A percentile compares a stretch with the other conserved stretches of the same genome.
phyloP scores from a whole-genome alignment of 1,140 invertebrate species.

The Luehdorfia chinensis region DNA sequence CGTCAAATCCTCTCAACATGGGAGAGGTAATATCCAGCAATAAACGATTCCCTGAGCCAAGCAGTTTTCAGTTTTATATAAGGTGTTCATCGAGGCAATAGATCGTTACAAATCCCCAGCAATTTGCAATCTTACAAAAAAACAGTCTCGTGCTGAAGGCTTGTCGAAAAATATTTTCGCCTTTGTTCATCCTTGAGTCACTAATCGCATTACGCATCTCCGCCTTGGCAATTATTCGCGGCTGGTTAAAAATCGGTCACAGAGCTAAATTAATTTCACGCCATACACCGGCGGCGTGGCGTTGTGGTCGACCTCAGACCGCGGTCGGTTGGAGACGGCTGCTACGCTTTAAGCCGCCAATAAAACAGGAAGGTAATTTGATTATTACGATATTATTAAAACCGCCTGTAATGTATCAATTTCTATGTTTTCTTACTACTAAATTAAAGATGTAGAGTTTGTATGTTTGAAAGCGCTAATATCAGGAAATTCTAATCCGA shows the following conservation, averaged over 20 bases:
- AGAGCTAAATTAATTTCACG: conserved; percentile 12
- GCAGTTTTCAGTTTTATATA: no score
- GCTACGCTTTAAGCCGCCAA: neutral
- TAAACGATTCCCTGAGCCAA: no score
- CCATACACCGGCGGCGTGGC: neutral
- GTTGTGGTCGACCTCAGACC: conserved; percentile 3
- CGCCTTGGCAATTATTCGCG: conserved; percentile 15
- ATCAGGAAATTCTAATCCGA: no score
- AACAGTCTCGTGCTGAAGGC: conserved; percentile 1
- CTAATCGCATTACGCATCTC: conserved; percentile 15
- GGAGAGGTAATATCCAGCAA: no score
- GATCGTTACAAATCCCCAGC: no score
- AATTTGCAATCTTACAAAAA: no score
- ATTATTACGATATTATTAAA: neutral
- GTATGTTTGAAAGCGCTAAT: no score
- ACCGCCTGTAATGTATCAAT: no score
- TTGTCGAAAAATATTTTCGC: conserved; percentile 7
- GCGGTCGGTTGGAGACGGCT: neutral
- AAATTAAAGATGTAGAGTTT: no score
- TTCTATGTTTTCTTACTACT: no score
- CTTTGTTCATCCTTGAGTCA: conserved; percentile 8
- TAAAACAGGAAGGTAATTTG: neutral
- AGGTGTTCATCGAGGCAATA: no score
- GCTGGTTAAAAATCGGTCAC: conserved; percentile 17
- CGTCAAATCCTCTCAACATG: no score